Conservation (phyloP, 2,888 invertebrate species). For the Steinernema carpocapsae region DNA sequence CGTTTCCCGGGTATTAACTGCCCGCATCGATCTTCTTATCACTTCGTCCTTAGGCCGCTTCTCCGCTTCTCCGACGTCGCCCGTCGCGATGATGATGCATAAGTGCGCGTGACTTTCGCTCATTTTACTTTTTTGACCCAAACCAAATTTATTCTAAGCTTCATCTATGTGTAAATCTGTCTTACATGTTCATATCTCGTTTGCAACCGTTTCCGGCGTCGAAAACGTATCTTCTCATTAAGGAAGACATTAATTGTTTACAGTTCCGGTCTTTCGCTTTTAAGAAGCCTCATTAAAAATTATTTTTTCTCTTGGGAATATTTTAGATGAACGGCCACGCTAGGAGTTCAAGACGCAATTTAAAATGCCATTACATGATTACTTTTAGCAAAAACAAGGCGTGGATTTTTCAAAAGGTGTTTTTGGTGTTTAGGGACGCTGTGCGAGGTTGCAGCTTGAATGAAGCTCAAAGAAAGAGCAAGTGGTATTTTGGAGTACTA, state of each 20-base stretch:
- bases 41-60: constrained; percentile 25
- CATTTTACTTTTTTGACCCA: neutral
- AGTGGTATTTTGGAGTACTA: too few relatives aligned
- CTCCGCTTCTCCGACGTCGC: neutral
- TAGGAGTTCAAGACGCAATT: too few relatives aligned
- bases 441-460: too few relatives aligned
- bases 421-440: too few relatives aligned
- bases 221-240: neutral
- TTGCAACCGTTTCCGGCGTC: neutral
- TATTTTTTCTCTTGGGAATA: neutral
- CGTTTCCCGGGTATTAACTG: constrained; percentile 19
- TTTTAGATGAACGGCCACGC: too few relatives aligned
- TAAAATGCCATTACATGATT: too few relatives aligned
- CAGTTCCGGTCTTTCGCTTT: neutral
- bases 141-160: too few relatives aligned
- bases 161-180: too few relatives aligned
- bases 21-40: constrained; percentile 32
- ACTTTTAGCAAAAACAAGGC: too few relatives aligned
- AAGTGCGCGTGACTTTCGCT: constrained; percentile 30
- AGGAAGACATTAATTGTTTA: neutral
- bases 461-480: too few relatives aligned
- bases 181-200: neutral
- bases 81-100: neutral
- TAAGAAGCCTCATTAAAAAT: neutral
- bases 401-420: too few relatives aligned